Evolutionary conservation across 2,888 invertebrate genomes (phyloP), one percentile per base, ranked within the genome.

Genomic region (Xanthia icteritia): DNA sequence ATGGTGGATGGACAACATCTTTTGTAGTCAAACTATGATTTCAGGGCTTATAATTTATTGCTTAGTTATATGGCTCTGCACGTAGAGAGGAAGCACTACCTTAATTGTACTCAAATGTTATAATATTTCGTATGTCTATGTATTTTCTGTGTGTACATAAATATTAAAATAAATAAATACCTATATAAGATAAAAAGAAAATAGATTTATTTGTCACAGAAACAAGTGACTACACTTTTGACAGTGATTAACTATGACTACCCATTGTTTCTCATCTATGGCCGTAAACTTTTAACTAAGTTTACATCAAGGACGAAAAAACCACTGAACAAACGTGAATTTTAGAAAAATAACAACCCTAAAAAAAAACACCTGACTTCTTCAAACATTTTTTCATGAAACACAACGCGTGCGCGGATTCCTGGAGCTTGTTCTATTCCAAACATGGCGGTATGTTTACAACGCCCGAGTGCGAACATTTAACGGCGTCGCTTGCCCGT

Each of bases 391-490:
- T 71, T 81, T 79, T 42, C 15, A 54, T 60, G 73, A 69, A 77
- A 84, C 65, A 79, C 42, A 78, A 76, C 69, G 61, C 60, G 66
- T 68, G 63, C 56, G 65, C 68, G 74, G 73, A 83, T 87, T 85
- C 81, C 83, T 81, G 79, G 66, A 78, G 85, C 79, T 87, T 86
- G 87, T 86, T 88, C 90, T 90, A 90, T 90, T 89, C 87, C 91
- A 92, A 93, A 93, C 91, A 92, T 90, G 92, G 91, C 87, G 88
- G 86, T 85, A 88, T 94, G 94, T 93, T 94, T 93, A 93, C 94
- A 92, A 90, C 90, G 87, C 88, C 88, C 91, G 91, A 92, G 92
- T 91, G 92, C 90, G 92, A 93, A 93, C 93, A 92, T 93, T 93
- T 93, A 93, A 92, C 93, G 89, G 89, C 88, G 81, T 87, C 87